Conservation (phyloP, 2,113 vertebrate species). For the Stegostoma tigrinum region DNA sequence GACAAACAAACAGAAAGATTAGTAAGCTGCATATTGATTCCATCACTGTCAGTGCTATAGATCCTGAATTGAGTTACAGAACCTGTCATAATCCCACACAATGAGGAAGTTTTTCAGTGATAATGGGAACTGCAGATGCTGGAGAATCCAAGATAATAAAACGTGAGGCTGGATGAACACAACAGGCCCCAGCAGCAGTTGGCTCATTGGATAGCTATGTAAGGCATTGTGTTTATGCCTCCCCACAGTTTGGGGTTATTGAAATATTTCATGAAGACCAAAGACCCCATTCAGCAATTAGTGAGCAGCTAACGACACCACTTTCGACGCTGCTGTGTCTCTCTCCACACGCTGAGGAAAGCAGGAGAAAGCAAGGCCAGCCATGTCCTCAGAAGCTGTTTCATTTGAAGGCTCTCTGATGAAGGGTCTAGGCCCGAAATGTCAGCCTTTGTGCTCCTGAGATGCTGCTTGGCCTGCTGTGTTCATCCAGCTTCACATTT, state of each 20-base stretch:
- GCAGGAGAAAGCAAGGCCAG: not conserved
- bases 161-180: too few species aligned
- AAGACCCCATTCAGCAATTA: not conserved
- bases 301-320: not conserved
- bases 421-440: too few species aligned
- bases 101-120: not conserved
- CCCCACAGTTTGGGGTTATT: not conserved
- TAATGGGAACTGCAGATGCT: too few species aligned
- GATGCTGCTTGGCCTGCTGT: too few species aligned
- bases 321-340: not conserved
- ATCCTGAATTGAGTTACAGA: not conserved
- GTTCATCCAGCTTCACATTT: too few species aligned
- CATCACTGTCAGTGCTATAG: not conserved
- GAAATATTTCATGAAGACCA: not conserved
- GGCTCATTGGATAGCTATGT: too few species aligned
- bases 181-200: too few species aligned
- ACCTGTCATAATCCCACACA: not conserved
- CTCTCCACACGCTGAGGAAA: not conserved
- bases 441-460: too few species aligned
- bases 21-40: not conserved
- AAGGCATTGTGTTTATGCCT: too few species aligned
- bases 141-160: too few species aligned
- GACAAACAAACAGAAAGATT: conserved; percentile 37
- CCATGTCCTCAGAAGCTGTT: not conserved
- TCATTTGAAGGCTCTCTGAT: too few species aligned